A percentile compares a stretch with the other conserved stretches of the same genome.
Conservation (phyloP, 2,888 invertebrate genomes). For the Halictus quadricinctus region DNA sequence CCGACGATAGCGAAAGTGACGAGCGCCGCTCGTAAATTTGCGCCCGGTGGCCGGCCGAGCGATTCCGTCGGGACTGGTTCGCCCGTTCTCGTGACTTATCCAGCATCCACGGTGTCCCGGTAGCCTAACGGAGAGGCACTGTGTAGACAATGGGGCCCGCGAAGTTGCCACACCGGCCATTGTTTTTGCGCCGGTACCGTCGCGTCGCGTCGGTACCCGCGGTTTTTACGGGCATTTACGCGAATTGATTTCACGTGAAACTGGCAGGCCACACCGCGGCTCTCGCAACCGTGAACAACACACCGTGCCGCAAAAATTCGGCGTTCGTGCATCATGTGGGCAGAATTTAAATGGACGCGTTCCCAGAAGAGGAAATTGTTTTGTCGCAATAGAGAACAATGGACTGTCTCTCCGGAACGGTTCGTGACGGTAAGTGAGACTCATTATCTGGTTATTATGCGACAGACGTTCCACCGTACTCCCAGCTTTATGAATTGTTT, state of each 20-base stretch:
- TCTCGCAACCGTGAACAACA: not conserved
- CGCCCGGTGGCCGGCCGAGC: slow-evolving; percentile 35
- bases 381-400: slow-evolving; percentile 14
- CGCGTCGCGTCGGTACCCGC: slow-evolving; percentile 36
- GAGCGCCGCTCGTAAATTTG: slow-evolving; percentile 50
- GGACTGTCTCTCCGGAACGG: slow-evolving; percentile 6
- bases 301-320: not conserved
- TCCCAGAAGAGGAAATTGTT: slow-evolving; percentile 14
- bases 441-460: slow-evolving; percentile 7
- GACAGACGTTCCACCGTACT: not conserved
- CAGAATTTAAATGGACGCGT: slow-evolving; percentile 13
- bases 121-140: not conserved
- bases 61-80: slow-evolving; percentile 44
- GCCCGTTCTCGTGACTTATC: slow-evolving; percentile 52
- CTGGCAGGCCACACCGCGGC: slow-evolving; percentile 23
- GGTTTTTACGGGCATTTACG: slow-evolving; percentile 66
- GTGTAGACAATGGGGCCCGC: slow-evolving; percentile 61
- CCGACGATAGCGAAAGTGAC: slow-evolving; percentile 54
- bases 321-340: not conserved
- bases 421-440: slow-evolving; percentile 4
- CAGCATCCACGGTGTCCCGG: slow-evolving; percentile 32
- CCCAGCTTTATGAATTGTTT: not conserved
- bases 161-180: slow-evolving; percentile 53
- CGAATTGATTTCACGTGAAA: slow-evolving; percentile 60
- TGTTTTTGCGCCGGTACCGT: slow-evolving; percentile 55